Evolutionary conservation across 1,140 invertebrate genomes (phyloP).

Genomic region (Panagrolaimus sp.): DNA sequence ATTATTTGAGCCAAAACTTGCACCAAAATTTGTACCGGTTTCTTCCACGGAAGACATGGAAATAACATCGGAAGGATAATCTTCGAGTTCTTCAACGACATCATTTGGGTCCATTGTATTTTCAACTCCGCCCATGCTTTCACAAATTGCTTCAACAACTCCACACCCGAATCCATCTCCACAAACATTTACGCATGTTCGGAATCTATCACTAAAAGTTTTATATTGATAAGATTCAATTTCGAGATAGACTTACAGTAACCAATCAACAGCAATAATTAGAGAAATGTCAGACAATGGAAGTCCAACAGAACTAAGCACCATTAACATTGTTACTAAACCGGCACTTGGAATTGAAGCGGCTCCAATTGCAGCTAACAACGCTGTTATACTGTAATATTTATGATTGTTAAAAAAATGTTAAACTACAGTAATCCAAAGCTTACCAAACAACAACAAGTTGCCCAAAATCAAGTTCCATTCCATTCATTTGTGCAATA

Average conservation of each 20-base stretch:
- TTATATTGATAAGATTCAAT: no score
- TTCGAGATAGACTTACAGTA: slow-evolving; percentile 71
- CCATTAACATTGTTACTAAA: slow-evolving; percentile 91
- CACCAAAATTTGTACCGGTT: no score
- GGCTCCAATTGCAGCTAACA: slow-evolving; percentile 89
- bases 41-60: no score
- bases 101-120: no score
- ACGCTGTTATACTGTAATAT: slow-evolving; percentile 75
- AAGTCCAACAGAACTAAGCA: slow-evolving; percentile 83
- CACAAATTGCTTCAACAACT: slow-evolving; percentile 69
- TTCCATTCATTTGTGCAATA: slow-evolving; percentile 67
- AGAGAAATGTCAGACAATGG: slow-evolving; percentile 82
- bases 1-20: no score
- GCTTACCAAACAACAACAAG: slow-evolving; percentile 66
- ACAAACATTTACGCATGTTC: slow-evolving; percentile 90
- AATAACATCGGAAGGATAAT: no score
- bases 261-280: slow-evolving; percentile 91
- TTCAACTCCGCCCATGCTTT: slow-evolving; percentile 40
- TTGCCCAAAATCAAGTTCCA: slow-evolving; percentile 64
- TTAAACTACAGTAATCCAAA: no score
- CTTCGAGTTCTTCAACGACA: no score
- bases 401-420: no score
- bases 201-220: slow-evolving; percentile 78
- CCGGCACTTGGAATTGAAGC: slow-evolving; percentile 84
- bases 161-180: slow-evolving; percentile 88